Base-by-base conservation (phyloP, 64 coral and sea anemone genomes). In the Dendrophyllia cribrosa region DNA sequence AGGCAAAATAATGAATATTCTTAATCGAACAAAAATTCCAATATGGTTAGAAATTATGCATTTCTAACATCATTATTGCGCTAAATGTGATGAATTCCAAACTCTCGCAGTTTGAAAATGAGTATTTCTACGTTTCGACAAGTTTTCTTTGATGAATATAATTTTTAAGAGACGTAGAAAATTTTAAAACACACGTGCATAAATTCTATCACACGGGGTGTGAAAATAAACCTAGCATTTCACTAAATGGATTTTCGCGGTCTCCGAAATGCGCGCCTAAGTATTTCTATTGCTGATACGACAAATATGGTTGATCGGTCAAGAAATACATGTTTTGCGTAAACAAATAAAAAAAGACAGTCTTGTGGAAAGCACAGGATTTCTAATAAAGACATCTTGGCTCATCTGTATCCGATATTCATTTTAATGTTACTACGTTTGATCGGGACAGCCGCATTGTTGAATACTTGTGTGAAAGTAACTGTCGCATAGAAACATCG, bases 1-100 rank as follows among this genome's bases (percentile, higher is more conserved):
- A 11, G 17, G 45, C 20, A 65, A 84, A 43, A 84, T 84, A 84
- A 84, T 67, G 80, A 84, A 84, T 84, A 84, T 84, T 84, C 80
- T 17, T 84, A 67, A 67, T 84, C 9, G 53, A n/a, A 67, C 4
- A n/a, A 84, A 84, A 84, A 84, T 84, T 84, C 80, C 80, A 84
- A 67, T 68, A 62, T 68, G 61, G 80, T 84, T 75, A 67, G 61
- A 84, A 84, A 84, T 84, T 75, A 75, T 75, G 72, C 61, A 51
- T 65, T 67, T 68, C 46, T 65, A 67, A 67, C 80, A 48, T 51
- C 45, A 34, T 45, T 3, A 22, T 23, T 45, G 26, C 59, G 16
- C 34, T 68, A 9, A 52, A 75, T 20, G 7, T 45, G 20, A 84
- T 84, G 43, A 51, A 84, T 51, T 4, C 11, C 20, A 5, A 16